A percentile compares a stretch with the other conserved stretches of the same genome.
Evolutionary conservation across 2,113 vertebrate genomes (phyloP).

Genomic region (Protobothrops flavoviridis): DNA sequence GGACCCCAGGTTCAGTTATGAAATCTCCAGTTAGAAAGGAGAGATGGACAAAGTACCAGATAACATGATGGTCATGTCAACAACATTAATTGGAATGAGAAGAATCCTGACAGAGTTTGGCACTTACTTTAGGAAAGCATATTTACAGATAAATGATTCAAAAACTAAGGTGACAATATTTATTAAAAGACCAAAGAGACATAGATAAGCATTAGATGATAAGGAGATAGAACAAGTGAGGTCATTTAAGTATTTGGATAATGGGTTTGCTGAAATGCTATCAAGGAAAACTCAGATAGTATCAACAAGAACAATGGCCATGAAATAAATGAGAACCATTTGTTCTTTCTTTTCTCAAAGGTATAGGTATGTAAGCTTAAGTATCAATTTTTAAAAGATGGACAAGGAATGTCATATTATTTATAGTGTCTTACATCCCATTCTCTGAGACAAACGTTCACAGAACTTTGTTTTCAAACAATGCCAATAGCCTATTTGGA

Average conservation of each 20-base stretch:
- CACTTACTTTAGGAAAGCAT: neutral
- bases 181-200: neutral
- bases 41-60: neutral
- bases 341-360: neutral
- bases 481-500: neutral
- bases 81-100: neutral
- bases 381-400: neutral
- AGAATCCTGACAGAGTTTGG: neutral
- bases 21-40: neutral
- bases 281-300: neutral
- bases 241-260: neutral
- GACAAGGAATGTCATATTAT: neutral
- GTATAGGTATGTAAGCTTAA: neutral
- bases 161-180: neutral
- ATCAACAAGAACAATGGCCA: neutral
- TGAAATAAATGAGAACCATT: neutral
- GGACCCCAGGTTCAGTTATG: neutral
- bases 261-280: neutral
- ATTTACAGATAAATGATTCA: neutral
- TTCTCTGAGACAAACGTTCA: neutral
- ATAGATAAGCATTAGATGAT: neutral
- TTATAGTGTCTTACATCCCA: neutral
- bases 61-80: neutral
- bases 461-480: neutral
- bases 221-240: neutral